Percentiles rank a stretch among this genome's conserved stretches.
phyloP scores from a whole-genome alignment of 1,140 invertebrate genomes.

The Drosophila kurseongensis region DNA sequence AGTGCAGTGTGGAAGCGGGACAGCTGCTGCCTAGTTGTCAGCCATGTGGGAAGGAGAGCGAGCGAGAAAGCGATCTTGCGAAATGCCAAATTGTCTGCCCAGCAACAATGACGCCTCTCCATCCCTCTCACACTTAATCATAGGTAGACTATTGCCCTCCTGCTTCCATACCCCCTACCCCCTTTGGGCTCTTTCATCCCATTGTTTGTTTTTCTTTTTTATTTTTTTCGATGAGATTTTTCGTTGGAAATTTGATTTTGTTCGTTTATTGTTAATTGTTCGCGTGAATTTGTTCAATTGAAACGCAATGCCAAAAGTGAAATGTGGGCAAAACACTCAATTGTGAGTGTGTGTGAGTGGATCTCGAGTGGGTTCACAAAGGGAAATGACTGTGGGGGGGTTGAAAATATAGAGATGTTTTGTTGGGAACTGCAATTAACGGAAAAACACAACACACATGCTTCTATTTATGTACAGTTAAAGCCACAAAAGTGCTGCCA shows the following conservation, averaged over 20 bases:
- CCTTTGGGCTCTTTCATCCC: slow-evolving; percentile 22
- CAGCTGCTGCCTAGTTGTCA: slow-evolving; percentile 10
- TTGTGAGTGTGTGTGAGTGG: slow-evolving; percentile 46
- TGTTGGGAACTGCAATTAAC: slow-evolving; percentile 22
- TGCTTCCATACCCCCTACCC: background rate
- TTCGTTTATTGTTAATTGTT: slow-evolving; percentile 80
- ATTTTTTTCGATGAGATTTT: slow-evolving; percentile 49
- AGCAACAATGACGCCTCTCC: background rate
- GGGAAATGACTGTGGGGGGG: background rate
- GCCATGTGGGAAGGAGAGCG: background rate
- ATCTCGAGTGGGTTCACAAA: slow-evolving; percentile 34
- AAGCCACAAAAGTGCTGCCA: slow-evolving; percentile 20
- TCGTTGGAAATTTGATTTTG: slow-evolving; percentile 67
- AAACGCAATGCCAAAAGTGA: slow-evolving; percentile 80
- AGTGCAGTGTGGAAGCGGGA: slow-evolving; percentile 25
- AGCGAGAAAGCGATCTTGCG: slow-evolving; percentile 34
- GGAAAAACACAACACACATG: slow-evolving; percentile 14
- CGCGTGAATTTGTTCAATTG: slow-evolving; percentile 83
- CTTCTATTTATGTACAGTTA: slow-evolving; percentile 16
- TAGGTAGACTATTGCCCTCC: slow-evolving; percentile 27
- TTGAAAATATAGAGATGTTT: slow-evolving; percentile 15
- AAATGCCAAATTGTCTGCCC: slow-evolving; percentile 62
- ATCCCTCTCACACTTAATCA: slow-evolving; percentile 13
- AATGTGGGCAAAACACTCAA: slow-evolving; percentile 81
- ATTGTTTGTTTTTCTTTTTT: slow-evolving; percentile 44